Conservation (phyloP, 2,797 vertebrate genomes). For the Pantherophis alleghaniensis region DNA sequence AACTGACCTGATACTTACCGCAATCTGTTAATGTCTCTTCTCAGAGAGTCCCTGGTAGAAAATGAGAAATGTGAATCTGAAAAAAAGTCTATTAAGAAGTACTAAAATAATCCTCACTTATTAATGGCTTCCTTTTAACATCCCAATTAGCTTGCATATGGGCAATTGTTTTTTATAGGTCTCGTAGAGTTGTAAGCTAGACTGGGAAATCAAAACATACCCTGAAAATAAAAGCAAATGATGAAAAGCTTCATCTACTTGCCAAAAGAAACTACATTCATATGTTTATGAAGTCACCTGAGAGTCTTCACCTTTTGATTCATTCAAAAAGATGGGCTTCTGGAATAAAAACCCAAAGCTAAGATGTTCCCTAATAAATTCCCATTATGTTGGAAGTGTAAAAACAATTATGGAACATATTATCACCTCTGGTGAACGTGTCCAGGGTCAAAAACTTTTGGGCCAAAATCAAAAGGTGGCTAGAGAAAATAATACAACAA, state of each 20-base stretch:
- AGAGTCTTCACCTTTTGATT: background rate
- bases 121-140: background rate
- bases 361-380: too few species aligned
- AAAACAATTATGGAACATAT: too few species aligned
- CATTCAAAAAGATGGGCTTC: background rate
- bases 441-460: too few species aligned
- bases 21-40: background rate
- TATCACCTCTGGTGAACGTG: too few species aligned
- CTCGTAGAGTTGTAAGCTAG: background rate
- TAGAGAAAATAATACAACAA: too few species aligned
- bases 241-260: background rate
- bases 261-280: background rate
- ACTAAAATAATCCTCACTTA: background rate
- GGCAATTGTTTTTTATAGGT: background rate
- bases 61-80: background rate
- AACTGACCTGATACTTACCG: background rate
- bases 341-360: background rate
- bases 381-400: too few species aligned
- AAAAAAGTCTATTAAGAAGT: background rate
- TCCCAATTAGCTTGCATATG: rapidly evolving
- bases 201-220: background rate
- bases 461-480: too few species aligned
- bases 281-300: background rate
- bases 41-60: background rate
- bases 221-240: background rate